Percentiles rank a stretch among this genome's conserved stretches.
Evolutionary conservation across 1,140 invertebrate genomes (phyloP).

Genomic region (Galleria mellonella): DNA sequence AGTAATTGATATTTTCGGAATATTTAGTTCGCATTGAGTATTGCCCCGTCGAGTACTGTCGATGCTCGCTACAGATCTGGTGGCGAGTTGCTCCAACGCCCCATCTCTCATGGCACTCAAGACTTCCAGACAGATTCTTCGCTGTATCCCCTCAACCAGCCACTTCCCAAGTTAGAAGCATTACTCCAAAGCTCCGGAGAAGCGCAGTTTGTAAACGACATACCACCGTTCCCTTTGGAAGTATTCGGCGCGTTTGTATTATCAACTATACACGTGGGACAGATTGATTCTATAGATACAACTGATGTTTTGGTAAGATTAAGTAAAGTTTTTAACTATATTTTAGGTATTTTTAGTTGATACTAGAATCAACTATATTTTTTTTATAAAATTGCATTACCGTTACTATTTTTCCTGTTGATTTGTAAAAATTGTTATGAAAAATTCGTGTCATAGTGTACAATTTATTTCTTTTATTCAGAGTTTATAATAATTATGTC

Average conservation of each 20-base stretch:
- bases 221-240: slow-evolving; percentile 74
- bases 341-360: no score
- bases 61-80: slow-evolving; percentile 59
- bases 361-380: no score
- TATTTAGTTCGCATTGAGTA: slow-evolving; percentile 73
- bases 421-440: no score
- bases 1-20: no score
- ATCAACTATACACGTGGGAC: slow-evolving; percentile 72
- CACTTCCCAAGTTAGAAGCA: slow-evolving; percentile 83
- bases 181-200: slow-evolving; percentile 81
- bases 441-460: no score
- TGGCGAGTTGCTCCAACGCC: slow-evolving; percentile 71
- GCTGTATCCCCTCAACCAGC: slow-evolving; percentile 82
- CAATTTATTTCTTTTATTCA: no score
- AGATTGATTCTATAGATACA: slow-evolving; percentile 75
- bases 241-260: slow-evolving; percentile 80
- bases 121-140: slow-evolving; percentile 79
- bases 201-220: slow-evolving; percentile 80
- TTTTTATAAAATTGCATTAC: no score
- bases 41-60: slow-evolving; percentile 49
- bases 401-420: no score
- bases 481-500: no score
- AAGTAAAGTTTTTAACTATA: no score
- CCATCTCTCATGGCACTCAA: slow-evolving; percentile 80
- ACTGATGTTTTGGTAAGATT: slow-evolving; percentile 75